These are phyloP conservation scores for Lutraria lutraria DNA, from an alignment of 2,888 invertebrate genomes.

Conservation along the genomic window DNA sequence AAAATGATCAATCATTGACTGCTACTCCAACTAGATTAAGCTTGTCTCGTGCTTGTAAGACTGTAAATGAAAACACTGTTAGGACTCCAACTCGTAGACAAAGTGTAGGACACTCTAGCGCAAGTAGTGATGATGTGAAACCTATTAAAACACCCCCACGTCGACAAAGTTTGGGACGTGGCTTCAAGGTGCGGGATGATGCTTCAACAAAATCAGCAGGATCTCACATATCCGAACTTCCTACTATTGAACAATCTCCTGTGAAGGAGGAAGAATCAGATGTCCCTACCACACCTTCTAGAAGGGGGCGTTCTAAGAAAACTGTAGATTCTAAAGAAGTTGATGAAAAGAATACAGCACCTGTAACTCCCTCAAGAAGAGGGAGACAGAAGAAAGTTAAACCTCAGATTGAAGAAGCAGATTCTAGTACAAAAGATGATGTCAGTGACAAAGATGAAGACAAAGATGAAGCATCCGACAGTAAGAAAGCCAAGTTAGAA, in stretches of 20 bases:
- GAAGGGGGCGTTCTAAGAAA: conserved; percentile 49
- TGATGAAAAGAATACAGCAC: conserved; percentile 22
- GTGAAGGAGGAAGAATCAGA: conserved; percentile 28
- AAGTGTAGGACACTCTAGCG: conserved; percentile 17
- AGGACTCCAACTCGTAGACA: conserved; percentile 36
- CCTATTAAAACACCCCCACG: conserved; percentile 23
- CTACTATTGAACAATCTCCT: conserved; percentile 14
- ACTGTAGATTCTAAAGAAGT: conserved; percentile 28
- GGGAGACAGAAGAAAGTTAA: conserved; percentile 45
- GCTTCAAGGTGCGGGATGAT: conserved; percentile 14
- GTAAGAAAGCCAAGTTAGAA: conserved; percentile 43
- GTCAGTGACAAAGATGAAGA: conserved; percentile 25
- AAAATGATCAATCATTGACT: conserved; percentile 23
- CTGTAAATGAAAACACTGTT: not conserved
- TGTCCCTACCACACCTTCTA: conserved; percentile 44
- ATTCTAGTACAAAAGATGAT: conserved; percentile 30
- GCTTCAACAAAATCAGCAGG: not conserved
- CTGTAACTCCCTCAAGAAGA: conserved; percentile 57
- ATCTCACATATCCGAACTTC: not conserved
- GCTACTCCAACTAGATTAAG: conserved; percentile 44
- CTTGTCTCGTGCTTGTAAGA: conserved; percentile 37
- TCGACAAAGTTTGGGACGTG: conserved; percentile 24
- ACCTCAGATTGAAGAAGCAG: conserved; percentile 28
- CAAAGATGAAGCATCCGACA: conserved; percentile 30
- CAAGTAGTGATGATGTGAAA: conserved; percentile 23